A percentile compares a stretch with the other conserved stretches of the same genome.
Conservation (phyloP, 1,140 invertebrate species). For the Aphidius gifuensis region DNA sequence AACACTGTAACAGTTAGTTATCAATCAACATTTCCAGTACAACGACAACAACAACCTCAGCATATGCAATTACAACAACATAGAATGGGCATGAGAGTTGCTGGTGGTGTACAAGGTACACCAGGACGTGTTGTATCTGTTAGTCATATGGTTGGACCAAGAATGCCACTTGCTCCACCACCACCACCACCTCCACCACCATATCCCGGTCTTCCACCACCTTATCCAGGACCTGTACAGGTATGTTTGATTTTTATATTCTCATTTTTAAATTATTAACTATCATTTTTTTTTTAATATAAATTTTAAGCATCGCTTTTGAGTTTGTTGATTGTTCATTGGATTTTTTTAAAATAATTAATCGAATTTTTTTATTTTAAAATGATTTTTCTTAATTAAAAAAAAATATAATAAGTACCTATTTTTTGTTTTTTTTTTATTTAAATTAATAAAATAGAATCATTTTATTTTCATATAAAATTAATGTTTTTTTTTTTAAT, state of each 20-base stretch:
- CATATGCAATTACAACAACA: constrained; percentile 49
- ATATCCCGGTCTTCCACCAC: constrained; percentile 60
- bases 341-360: constrained; percentile 24
- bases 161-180: constrained; percentile 55
- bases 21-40: constrained; percentile 55
- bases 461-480: neutral
- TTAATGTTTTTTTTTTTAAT: constrained; percentile 3
- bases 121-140: constrained; percentile 49
- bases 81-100: constrained; percentile 45
- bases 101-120: constrained; percentile 41
- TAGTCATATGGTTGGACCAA: constrained; percentile 49
- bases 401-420: neutral
- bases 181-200: constrained; percentile 67
- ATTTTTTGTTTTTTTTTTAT: constrained; percentile 1
- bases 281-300: constrained; percentile 10
- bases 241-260: constrained; percentile 32
- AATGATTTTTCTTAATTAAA: neutral
- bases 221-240: constrained; percentile 51
- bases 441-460: neutral
- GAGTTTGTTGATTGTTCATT: constrained; percentile 33
- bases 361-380: neutral
- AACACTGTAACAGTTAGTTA: constrained; percentile 64
- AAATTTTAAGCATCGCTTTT: constrained; percentile 40
- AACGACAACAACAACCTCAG: constrained; percentile 43
- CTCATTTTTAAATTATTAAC: constrained; percentile 18